Evolutionary conservation across 2,888 invertebrate species (phyloP).

Genomic region (Rhodophaea formosa): DNA sequence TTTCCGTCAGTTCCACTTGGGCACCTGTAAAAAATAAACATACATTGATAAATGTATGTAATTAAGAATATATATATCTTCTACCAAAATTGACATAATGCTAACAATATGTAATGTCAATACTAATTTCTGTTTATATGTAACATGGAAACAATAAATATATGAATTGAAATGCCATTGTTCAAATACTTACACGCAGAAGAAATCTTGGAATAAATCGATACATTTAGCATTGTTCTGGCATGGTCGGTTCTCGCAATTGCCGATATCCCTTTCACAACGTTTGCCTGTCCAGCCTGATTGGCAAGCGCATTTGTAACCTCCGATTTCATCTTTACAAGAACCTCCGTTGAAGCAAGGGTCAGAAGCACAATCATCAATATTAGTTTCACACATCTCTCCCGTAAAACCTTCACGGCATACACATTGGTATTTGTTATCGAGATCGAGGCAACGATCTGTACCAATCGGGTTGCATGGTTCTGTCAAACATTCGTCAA

Average conservation of each 20-base stretch:
- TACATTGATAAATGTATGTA: no score
- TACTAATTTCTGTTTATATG: no score
- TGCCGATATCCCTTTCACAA: conserved; percentile 93
- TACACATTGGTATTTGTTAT: conserved; percentile 92
- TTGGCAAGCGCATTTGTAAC: conserved; percentile 90
- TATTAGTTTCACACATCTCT: conserved; percentile 90
- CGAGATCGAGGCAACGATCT: conserved; percentile 92
- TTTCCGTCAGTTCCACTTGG: conserved; percentile 98
- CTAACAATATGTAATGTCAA: background rate
- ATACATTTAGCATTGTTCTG: conserved; percentile 96
- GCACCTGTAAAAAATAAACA: conserved; percentile 78
- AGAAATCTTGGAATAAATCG: conserved; percentile 93
- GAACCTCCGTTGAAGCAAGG: conserved; percentile 95
- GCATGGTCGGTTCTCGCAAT: conserved; percentile 92
- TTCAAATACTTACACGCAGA: conserved; percentile 89
- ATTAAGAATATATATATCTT: conserved; percentile 13
- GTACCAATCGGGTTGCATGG: conserved; percentile 95
- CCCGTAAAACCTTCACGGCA: conserved; percentile 95
- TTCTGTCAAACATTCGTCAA: conserved; percentile 94
- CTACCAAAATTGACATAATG: background rate
- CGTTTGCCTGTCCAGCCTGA: conserved; percentile 93
- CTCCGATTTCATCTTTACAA: conserved; percentile 92
- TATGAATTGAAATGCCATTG: no score
- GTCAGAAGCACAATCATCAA: conserved; percentile 91
- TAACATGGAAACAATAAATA: no score